Evolutionary conservation across 2,797 vertebrate genomes (phyloP).

Genomic region (Tolypeutes matacus): DNA sequence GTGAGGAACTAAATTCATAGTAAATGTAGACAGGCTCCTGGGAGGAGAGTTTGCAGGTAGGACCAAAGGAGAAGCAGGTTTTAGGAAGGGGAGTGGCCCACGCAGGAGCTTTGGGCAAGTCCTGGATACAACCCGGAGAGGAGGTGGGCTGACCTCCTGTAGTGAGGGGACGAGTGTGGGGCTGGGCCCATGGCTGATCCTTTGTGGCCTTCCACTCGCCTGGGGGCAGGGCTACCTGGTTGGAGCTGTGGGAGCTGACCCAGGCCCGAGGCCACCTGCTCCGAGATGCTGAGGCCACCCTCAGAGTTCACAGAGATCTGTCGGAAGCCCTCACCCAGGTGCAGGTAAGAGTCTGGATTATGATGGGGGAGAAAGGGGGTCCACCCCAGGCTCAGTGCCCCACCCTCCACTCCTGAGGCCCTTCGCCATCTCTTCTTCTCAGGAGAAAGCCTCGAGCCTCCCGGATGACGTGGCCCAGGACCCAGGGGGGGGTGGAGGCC

Average conservation of each 20-base stretch:
- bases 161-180: not conserved
- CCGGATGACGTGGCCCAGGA: constrained; percentile 92
- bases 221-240: constrained; percentile 90
- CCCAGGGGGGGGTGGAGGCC: constrained; percentile 88
- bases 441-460: constrained; percentile 93
- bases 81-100: not conserved
- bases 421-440: not conserved
- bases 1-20: not conserved
- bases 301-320: constrained; percentile 91
- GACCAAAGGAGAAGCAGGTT: too few species aligned
- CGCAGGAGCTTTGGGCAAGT: too few species aligned
- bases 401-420: not conserved
- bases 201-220: not conserved
- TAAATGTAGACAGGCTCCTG: not conserved
- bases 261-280: constrained; percentile 87
- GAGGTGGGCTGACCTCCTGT: not conserved
- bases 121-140: not conserved
- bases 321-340: constrained; percentile 90
- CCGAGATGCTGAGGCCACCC: constrained; percentile 87
- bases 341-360: constrained; percentile 87
- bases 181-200: not conserved
- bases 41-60: not conserved
- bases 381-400: not conserved
- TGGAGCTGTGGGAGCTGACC: constrained; percentile 88
- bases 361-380: too few species aligned